Evolutionary conservation across 2,113 vertebrate species (phyloP), one percentile per base, ranked within the genome.

Genomic region (Axis porcinus): DNA sequence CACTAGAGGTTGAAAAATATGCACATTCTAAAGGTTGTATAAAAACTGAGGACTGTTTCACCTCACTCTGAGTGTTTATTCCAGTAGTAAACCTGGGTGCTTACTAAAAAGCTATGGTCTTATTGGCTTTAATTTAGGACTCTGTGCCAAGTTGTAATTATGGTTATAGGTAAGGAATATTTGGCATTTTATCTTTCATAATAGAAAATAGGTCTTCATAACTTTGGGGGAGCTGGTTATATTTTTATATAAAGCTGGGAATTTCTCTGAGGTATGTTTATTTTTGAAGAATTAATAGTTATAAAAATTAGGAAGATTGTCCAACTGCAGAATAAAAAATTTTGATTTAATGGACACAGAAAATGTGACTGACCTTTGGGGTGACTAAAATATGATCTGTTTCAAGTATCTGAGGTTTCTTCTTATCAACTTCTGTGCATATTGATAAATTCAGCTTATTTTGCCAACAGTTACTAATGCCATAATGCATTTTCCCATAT

Each of bases 391-490:
- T 92, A 21, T 40, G 45, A 9, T 86, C 16, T 87, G 17, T 97
- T 93, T 88, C 97, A 89, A 95, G 78, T 92, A 93, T 64, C 30
- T 89, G 30, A 85, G 96, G 60, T 96, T 97, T 97, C 96, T 78
- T 64, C 47, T 58, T 91, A 83, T 96, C 96, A 98, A 98, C 92
- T 98, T 98, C n/a, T 95, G 79, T 98, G 97, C 94, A 98, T 99
- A 97, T 98, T 98, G 97, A 89, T 98, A 98, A 99, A 96, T 98
- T 97, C 92, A 97, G 55, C 93, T 96, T 98, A 94, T 98, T 99
- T 99, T 98, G 96, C 93, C 98, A 99, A 98, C 98, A 98, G 94
- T 97, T 98, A 87, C 97, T 99, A 99, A 99, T 99, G 95, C 97
- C 97, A 87, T 99, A 98, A 99, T 99, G 97, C 28, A 3, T 99